Base-by-base conservation (phyloP, 2,113 vertebrate species). In the Antennarius striatus region DNA sequence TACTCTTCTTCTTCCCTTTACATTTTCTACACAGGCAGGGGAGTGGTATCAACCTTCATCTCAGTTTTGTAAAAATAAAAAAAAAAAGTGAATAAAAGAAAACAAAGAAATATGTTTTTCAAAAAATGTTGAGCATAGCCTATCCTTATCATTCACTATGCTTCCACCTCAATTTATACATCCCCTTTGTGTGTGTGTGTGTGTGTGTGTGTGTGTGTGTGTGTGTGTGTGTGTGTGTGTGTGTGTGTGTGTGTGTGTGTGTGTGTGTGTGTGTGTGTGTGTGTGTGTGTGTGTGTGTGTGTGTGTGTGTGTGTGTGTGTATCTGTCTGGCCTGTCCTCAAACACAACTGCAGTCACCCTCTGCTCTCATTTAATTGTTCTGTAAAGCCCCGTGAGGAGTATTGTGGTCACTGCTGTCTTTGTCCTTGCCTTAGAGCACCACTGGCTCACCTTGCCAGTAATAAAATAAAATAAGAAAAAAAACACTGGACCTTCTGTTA, bases 361-460 rank as follows among this genome's bases (percentile, higher is more conserved):
- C 50, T 53, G 57, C 56, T 88, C 82, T 87, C 73, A 77, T 86
- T 79, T 91, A 88, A 89, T 89, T 89, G 86, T 86, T 80, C 75
- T 78, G 78, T 68, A 68, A 85, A 90, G 81, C 82, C 82, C 81
- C 77, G 73, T 45, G 40, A 84, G 81, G 67, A 80, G 79, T 71
- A 75, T 52, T 60, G 59, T 80, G 82, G 80, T 76, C 77, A 81
- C 63, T 60, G 64, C 65, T 85, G 75, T 80, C 77, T 89, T 88
- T 88, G 91, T 92, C 92, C 92, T 95, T 94, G 92, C 90, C 75
- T 82, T 91, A 68, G 83, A 90, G 69, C 79, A 65, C 54, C 48
- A 60, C 63, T 72, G 56, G 71, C 71, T 90, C 85, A 89, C 84
- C 83, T 83, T 86, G 82, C 69, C 72, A 61, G 75, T 87, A 84